Evolutionary conservation across 1,140 invertebrate genomes (phyloP).

Genomic region (Drosophila funebris): DNA sequence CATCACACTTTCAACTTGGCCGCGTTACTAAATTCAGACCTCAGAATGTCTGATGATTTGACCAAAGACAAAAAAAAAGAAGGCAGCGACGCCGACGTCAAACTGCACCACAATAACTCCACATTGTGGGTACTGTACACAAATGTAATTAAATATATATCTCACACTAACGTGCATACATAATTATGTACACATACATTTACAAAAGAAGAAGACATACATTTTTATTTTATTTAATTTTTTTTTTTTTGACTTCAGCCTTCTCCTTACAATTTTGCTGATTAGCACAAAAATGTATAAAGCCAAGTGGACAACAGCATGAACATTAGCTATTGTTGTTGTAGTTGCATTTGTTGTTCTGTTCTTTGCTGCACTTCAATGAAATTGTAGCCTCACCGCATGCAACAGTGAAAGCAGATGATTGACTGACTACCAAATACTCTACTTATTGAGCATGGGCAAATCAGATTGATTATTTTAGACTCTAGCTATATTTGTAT

Average conservation of each 20-base stretch:
- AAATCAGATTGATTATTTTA: too few species aligned
- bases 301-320: slow-evolving; percentile 2
- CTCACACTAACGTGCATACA: neutral
- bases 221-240: neutral
- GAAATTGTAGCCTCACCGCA: slow-evolving; percentile 20
- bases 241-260: neutral
- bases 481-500: too few species aligned
- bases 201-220: neutral
- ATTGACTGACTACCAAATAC: neutral
- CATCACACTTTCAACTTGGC: slow-evolving; percentile 41
- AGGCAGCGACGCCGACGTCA: slow-evolving; percentile 28
- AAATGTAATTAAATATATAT: slow-evolving; percentile 65
- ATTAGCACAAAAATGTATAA: slow-evolving; percentile 16
- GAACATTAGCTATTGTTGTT: slow-evolving; percentile 20
- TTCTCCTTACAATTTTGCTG: slow-evolving; percentile 36
- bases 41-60: neutral
- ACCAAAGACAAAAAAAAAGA: neutral
- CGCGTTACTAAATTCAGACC: slow-evolving; percentile 36
- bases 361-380: slow-evolving; percentile 19
- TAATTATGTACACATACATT: neutral
- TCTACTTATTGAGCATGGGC: too few species aligned
- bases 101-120: slow-evolving; percentile 39
- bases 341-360: slow-evolving; percentile 14
- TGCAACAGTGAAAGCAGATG: slow-evolving; percentile 10
- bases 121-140: slow-evolving; percentile 43